Base-by-base conservation (phyloP, 2,113 vertebrate genomes). In the Lanius collurio region DNA sequence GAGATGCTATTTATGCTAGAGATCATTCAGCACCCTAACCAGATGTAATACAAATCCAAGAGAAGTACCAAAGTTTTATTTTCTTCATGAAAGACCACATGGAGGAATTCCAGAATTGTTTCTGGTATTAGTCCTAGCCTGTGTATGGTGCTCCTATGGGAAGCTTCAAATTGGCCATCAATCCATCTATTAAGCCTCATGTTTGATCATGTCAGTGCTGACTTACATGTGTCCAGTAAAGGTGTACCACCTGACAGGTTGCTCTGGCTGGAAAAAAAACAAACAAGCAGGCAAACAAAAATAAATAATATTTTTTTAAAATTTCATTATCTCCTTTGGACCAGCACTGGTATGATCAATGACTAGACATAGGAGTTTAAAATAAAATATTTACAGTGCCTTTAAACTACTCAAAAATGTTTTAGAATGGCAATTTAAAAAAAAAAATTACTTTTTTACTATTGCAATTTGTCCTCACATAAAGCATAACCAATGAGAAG, bases 271-370 rank as follows among this genome's bases (percentile, higher is more conserved):
- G 3, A 19, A 50, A 31, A 47, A n/a, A 53, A 30, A 57, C 2
- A 11, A 42, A 35, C 6, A 28, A 28, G 1, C 4, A 39, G 52
- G 5, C 19, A 30, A 67, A 42, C 3, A 63, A 15, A 39, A 57
- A 30, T 9, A 19, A 64, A 10, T 27, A 27, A 6, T 42, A 4
- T 19, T 41, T 33, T 56, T 42, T 2, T 0, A 1, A 28, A 30
- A 49, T 47, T 39, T 71, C 3, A 23, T 57, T 83, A 52, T 46
- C 13, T 71, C 9, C 7, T 21, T 64, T 55, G 56, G 28, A 28
- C 5, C n/a, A 76, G 10, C 46, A 37, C 17, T 57, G 37, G 16
- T 69, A 30, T 26, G 19, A 27, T 42, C 63, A 71, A 57, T 56
- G 20, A n/a, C 27, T 56, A 47, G 12, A 87, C 10, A 10, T 60